Evolutionary conservation across 2,113 vertebrate genomes (phyloP), one percentile per base, ranked within the genome.

Genomic region (Leptobrachium ailaonicum): DNA sequence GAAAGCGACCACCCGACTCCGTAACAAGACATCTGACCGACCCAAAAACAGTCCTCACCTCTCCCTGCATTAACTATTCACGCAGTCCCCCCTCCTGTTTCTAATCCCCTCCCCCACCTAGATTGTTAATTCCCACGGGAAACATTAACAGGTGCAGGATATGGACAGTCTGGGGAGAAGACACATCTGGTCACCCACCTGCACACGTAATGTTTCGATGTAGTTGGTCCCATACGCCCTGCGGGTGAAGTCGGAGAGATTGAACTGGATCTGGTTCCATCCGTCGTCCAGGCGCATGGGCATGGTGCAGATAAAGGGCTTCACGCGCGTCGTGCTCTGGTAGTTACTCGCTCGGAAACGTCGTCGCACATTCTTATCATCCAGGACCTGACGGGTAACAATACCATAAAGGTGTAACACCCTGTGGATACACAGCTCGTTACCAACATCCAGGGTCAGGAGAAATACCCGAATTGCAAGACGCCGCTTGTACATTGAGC

Each of bases 211-310:
- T 1, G 98, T 99, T 91, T 99, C 97, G 0, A 95, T 96, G 85
- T 99, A 99, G 72, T 98, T 99, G 2, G 98, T 99, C 45, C 97
- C 98, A 0, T 99, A 99, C 0, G 97, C 97, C 1, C 96, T 93
- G 44, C 96, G 94, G 0, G 98, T 98, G 87, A 99, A 99, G 81
- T 99, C 97, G 0, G 95, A 95, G 47, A 98, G 87, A 88, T 99
- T 99, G 88, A 98, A 98, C 90, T 99, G 97, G 77, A 99, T 98
- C 87, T 99, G 97, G 89, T 99, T 99, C 98, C 98, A 99, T 88
- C 98, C 97, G 0, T 98, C 96, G 0, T 98, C 97, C 82, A 99
- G 92, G 50, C 96, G 87, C 97, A 99, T 98, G 50, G 98, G 96
- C 98, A 99, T 99, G 60, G 98, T 98, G 78, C 98, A 99, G 91